phyloP scores from a whole-genome alignment of 2,797 vertebrate genomes.

The Notamacropus eugenii region DNA sequence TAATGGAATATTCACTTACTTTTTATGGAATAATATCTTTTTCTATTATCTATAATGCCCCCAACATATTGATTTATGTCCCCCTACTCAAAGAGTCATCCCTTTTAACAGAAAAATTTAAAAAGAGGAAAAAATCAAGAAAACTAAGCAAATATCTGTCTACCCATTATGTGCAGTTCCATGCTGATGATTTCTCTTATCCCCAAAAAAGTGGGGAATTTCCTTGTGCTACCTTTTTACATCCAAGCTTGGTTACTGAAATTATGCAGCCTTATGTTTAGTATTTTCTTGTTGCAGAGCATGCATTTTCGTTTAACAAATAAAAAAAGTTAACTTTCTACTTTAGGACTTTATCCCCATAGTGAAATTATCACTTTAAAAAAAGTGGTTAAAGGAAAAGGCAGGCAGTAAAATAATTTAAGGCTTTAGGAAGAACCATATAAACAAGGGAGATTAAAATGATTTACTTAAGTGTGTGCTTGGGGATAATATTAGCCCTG shows the following conservation, averaged over 20 bases:
- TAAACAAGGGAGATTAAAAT: too few species aligned
- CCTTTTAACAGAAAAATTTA: neutral
- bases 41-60: neutral
- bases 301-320: neutral
- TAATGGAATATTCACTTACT: neutral
- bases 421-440: too few species aligned
- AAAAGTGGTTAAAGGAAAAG: neutral
- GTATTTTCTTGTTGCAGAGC: too few species aligned
- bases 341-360: neutral
- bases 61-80: neutral
- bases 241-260: too few species aligned
- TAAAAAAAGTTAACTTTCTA: conserved; percentile 12
- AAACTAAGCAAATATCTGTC: neutral
- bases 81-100: neutral
- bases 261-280: too few species aligned
- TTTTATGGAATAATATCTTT: neutral
- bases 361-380: neutral
- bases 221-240: too few species aligned
- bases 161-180: neutral
- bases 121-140: neutral
- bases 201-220: neutral
- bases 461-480: too few species aligned
- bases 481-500: too few species aligned
- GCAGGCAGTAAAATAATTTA: neutral
- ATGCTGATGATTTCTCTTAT: neutral